Conservation (phyloP, 2,797 vertebrate species). For the Acrossocheilus wenchowensis region DNA sequence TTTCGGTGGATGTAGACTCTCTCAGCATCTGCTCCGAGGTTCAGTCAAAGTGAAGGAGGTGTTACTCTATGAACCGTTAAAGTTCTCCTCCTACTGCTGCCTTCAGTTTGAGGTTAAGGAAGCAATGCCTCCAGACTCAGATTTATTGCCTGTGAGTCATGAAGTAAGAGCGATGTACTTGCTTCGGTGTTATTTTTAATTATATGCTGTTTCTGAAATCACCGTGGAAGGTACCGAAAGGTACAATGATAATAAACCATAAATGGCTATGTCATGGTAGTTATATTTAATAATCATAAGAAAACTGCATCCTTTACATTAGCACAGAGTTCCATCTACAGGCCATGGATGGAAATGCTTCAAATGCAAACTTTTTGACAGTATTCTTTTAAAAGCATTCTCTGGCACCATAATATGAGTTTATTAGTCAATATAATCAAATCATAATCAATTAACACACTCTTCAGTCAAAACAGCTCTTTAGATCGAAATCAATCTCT, state of each 20-base stretch:
- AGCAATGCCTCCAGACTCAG: no score
- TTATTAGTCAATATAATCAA: not conserved
- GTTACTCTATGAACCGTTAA: not conserved
- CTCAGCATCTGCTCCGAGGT: not conserved
- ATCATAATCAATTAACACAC: not conserved
- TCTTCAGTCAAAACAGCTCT: not conserved
- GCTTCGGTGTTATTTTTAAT: not conserved
- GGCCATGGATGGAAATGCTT: not conserved
- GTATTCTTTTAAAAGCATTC: not conserved
- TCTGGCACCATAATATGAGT: not conserved
- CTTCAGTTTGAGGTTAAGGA: constrained; percentile 17
- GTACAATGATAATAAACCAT: not conserved
- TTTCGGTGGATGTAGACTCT: not conserved
- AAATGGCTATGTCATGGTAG: not conserved
- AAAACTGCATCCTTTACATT: not conserved
- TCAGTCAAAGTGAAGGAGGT: not conserved
- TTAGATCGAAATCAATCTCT: not conserved
- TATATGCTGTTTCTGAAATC: not conserved
- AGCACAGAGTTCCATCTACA: constrained; percentile 11
- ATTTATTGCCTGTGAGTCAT: not conserved
- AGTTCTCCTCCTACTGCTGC: constrained; percentile 23
- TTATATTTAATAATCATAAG: not conserved
- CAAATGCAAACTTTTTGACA: not conserved
- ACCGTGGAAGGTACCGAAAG: not conserved
- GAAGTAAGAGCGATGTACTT: not conserved